Evolutionary conservation across 2,113 vertebrate genomes (phyloP), one percentile per base, ranked within the genome.

Genomic region (Gallinago media): DNA sequence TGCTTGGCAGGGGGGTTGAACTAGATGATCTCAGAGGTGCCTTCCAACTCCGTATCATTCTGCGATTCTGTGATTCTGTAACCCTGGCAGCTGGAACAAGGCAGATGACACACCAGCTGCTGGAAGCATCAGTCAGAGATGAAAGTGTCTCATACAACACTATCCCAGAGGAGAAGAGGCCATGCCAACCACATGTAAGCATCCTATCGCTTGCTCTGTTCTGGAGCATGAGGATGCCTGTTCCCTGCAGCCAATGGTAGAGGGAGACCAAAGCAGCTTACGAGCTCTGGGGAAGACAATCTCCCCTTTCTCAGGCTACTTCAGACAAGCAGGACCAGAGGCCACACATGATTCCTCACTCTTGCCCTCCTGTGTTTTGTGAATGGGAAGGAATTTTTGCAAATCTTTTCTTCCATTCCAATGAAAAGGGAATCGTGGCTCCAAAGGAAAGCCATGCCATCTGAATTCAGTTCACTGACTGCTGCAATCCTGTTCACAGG

Each of bases 101-200:
- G 25, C 17, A 84, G n/a, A 36, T 54, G 0, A 4, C 1, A 2
- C 22, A 44, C 0, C 0, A 15, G 36, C 27, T 73, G 58, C 31
- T 54, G 29, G 46, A 91, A 89, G 36, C 15, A 72, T 26, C 34
- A 23, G 32, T 56, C 9, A 67, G 55, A 87, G 72, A 40, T 46
- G 3, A 9, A 80, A 21, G 15, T 3, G 20, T 32, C 26, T 44
- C 19, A 11, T 3, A 63, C 23, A 76, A 15, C 0, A 9, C 32
- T 18, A 44, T 42, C 34, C 49, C 18, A 36, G 49, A 61, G 27
- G 15, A 93, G 36, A 40, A 73, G 50, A 65, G 29, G 22, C 27
- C 2, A 38, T 66, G 36, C 32, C 34, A 84, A 17, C 5, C 18
- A 46, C n/a, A 56, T 4, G 9, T 47, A 27, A 91, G 6, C 22